Evolutionary conservation across 1,140 invertebrate genomes (phyloP), one percentile per base, ranked within the genome.

Genomic region (Cotesia chilonis): DNA sequence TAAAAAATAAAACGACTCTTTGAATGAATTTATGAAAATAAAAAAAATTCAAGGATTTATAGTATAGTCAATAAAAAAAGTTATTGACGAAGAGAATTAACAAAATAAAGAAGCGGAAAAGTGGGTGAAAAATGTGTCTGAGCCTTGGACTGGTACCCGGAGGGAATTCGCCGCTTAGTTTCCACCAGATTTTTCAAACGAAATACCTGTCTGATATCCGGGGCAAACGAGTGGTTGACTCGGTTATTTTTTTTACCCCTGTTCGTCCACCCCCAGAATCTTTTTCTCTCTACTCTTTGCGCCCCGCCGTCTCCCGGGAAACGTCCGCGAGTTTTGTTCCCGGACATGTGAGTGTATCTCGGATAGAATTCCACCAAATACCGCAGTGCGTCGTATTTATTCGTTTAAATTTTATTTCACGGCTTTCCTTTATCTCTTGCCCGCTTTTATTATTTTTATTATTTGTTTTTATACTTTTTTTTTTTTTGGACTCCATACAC

Each of bases 321-420:
- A 65, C 63, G 38, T 20, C 36, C 35, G 63, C 35, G 63, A 41
- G 36, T 65, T 65, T 65, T 38, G 63, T 65, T 65, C 9, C 38
- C 63, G 38, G 38, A 38, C 38, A 65, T 38, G 61, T n/a, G 17
- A 17, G 14, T 35, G 59, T 61, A 35, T 35, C 14, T 61, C 36
- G 63, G n/a, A 17, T 14, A 20, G 63, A 14, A 65, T 36, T 14
- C 35, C 6, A 20, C 35, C 6, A 20, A 65, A 65, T 65, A 65
- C 63, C 63, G 63, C 63, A 65, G 35, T 65, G 63, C 63, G 63
- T 37, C 36, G 63, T 47, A 65, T 65, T 61, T 65, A 65, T 65
- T 65, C 63, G 63, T 41, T 65, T 65, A 14, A 65, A 65, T 65
- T 65, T 65, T 65, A 65, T 65, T 65, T 41, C 6, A 14, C 63